Base-by-base conservation (phyloP, 2,113 vertebrate genomes). In the Carettochelys insculpta region DNA sequence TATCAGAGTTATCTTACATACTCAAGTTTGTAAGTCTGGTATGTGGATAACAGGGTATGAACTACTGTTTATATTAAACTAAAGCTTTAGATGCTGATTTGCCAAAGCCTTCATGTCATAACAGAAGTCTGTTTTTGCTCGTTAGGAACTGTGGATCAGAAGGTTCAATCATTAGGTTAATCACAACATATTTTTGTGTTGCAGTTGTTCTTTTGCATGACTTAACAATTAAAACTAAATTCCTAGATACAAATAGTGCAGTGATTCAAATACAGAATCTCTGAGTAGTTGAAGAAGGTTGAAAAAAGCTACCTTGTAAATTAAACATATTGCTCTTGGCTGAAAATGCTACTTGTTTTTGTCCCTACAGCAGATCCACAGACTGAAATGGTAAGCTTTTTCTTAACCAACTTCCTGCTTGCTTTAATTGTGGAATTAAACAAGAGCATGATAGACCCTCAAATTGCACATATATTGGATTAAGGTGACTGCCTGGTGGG, bases 351-450 rank as follows among this genome's bases (percentile, higher is more conserved):
- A 92, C 22, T 90, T 92, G 87, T 87, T 93, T 91, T 29, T 95
- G 27, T 91, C 95, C 91, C 96, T 94, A 29, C 77, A 81, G 25
- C 89, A 97, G 97, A 86, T 80, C 97, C 94, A 76, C 95, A 97
- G 52, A 84, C 89, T 58, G 97, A 95, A 87, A 19, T 41, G 97
- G 98, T 98, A 97, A 97, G 86, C 51, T 82, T 94, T 82, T 83
- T 85, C 88, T 93, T 82, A 41, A 51, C 48, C 4, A 79, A 17
- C 41, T 82, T 84, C 27, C 38, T 77, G 0, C 93, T 91, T 89
- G 61, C 80, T 75, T 80, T 88, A 53, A 65, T 87, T 79, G 81
- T 47, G 25, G 73, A 77, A 45, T 89, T 85, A 77, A 76, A 11
- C 16, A 48, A 16, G 20, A 47, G 31, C 3, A 0, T 86, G 5